Base-by-base conservation (phyloP, 2,888 invertebrate species). In the Therioaphis trifolii region DNA sequence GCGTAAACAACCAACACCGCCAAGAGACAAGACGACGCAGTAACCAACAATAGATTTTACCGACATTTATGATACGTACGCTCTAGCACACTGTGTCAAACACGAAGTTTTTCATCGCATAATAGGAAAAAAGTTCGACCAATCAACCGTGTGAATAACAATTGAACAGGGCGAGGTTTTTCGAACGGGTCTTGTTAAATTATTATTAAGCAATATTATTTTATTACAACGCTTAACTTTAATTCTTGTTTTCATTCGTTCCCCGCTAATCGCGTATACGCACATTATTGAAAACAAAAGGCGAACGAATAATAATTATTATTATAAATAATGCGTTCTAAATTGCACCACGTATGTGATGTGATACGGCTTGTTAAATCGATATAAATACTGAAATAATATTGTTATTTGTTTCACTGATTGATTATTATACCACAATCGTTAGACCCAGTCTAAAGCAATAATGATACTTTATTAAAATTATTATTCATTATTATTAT, bases 371-470 rank as follows among this genome's bases (percentile, higher is more conserved):
- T 18, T 18, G n/a, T n/a, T n/a, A n/a, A n/a, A n/a, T n/a, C n/a
- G 63, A 9, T 43, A 43, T 43, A n/a, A 52, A 18, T 68, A 68
- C 40, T 68, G 40, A 21, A 40, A 68, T 12, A 69, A 69, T 24
- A 71, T 24, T 71, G 18, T 46, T 27, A n/a, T 49, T n/a, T 24
- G 43, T 71, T 49, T 71, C 27, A 49, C 11, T 49, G 3, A 71
- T 71, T 71, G n/a, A 71, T 71, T 71, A 71, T 71, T 71, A n/a
- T n/a, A n/a, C n/a, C n/a, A n/a, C n/a, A 46, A 71, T 71, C 49
- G 27, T 55, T 55, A n/a, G 5, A 11, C 46, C 7, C 24, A 9
- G 43, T n/a, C 24, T 24, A 43, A 43, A 69, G 43, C 52, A 52
- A 52, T 7, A 52, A 52, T n/a, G n/a, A 52, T 52, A 52, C 7